Evolutionary conservation across 2,113 vertebrate species (phyloP).

Genomic region (Ptilorrhoa leucosticta): DNA sequence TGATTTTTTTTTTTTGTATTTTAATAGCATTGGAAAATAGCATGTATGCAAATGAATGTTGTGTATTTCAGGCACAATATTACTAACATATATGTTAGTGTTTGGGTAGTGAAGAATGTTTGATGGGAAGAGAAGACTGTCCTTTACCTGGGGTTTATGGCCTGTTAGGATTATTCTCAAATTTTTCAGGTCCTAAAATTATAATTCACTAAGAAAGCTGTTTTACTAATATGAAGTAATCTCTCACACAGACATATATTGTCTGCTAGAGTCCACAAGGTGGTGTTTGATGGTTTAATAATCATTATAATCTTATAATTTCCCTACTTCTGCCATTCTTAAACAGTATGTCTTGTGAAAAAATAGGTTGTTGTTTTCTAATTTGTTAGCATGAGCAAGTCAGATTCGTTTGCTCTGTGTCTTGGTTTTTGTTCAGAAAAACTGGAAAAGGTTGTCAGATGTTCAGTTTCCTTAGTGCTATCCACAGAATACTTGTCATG

Average conservation of each 20-base stretch:
- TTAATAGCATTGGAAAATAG: neutral
- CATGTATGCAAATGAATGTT: neutral
- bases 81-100: neutral
- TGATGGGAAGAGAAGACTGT: neutral
- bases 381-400: neutral
- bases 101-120: neutral
- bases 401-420: neutral
- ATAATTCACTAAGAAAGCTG: neutral
- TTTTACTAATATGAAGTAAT: neutral
- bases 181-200: neutral
- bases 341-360: neutral
- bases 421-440: neutral
- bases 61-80: neutral
- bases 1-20: neutral
- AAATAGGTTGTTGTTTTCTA: neutral
- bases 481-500: neutral
- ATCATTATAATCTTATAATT: neutral
- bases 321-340: neutral
- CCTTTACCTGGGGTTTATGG: neutral
- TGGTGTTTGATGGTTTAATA: constrained; percentile 13
- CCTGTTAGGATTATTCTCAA: neutral
- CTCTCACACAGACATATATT: neutral
- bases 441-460: neutral
- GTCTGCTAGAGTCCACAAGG: constrained; percentile 9
- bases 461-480: neutral